Percentiles rank a stretch among this genome's conserved stretches.
These are phyloP conservation scores for Amphiura filiformis DNA, from an alignment of 35 echinoderm and acorn worm species.

Conservation along the genomic window DNA sequence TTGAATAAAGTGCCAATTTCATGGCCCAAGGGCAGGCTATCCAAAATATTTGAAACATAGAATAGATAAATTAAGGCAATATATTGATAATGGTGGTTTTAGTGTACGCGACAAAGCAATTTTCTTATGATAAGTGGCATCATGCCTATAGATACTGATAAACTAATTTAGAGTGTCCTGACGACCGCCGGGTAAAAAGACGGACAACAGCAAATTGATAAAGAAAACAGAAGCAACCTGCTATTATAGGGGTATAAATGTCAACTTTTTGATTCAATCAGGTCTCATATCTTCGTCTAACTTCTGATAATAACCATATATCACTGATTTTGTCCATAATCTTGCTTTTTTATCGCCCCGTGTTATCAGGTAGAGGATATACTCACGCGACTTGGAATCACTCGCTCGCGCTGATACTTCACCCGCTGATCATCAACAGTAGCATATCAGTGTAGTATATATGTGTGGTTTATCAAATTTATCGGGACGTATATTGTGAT, in stretches of 20 bases:
- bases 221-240: neutral
- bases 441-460: neutral
- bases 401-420: neutral
- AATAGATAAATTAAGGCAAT: too few species aligned
- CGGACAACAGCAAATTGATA: neutral
- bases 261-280: neutral
- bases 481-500: neutral
- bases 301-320: constrained; percentile 6
- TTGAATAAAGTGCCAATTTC: too few species aligned
- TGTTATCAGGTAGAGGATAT: too few species aligned
- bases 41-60: too few species aligned
- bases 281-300: neutral
- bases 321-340: neutral
- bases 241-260: neutral
- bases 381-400: neutral
- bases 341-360: neutral
- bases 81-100: neutral
- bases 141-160: neutral
- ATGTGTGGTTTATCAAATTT: neutral
- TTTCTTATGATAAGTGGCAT: neutral
- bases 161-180: neutral
- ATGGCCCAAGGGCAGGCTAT: too few species aligned
- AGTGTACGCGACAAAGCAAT: neutral
- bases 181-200: neutral
- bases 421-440: neutral